Evolutionary conservation across 1,140 invertebrate species (phyloP), one percentile per base, ranked within the genome.

Genomic region (Reticulitermes speratus): DNA sequence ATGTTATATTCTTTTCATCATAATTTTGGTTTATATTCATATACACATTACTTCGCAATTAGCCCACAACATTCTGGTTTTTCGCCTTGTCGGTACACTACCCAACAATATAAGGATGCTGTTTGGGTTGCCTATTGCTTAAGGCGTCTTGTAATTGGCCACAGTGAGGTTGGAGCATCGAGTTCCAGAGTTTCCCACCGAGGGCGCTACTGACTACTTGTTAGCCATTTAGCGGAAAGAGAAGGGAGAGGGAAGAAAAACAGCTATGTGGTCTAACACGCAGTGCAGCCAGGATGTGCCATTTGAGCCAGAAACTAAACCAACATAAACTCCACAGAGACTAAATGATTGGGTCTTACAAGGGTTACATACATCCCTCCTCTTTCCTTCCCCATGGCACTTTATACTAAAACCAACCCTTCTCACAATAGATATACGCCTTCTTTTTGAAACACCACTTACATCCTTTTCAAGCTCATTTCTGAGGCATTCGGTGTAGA

Each of bases 151-250:
- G 25, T 75, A 75, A 75, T 30, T 75, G 65, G 65, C n/a, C 65
- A n/a, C 9, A 25, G 65, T 75, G 65, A n/a, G 65, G 65, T 75
- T 75, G 65, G 65, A 75, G 65, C 65, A 75, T 9, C n/a, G 25
- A 75, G 65, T 75, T 75, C 65, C 65, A n/a, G 65, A 75, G 25
- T 75, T 75, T 75, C 25, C 65, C 65, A 75, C 65, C 65, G 65
- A 75, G 65, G 65, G 65, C 65, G 65, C 65, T n/a, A 75, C 65
- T 14, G n/a, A 75, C 65, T 75, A 25, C 59, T 65, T 65, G 21
- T 75, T 30, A 30, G 65, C 25, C 65, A 75, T 75, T 25, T 30
- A 30, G 65, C 14, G 0, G 65, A 65, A n/a, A 65, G 59, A 19
- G 59, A 8, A 25, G 16, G 19, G 65, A 25, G 65, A 3, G n/a